These are phyloP conservation scores for Zingel zingel DNA, from an alignment of 2,113 vertebrate genomes.

Conservation along the genomic window DNA sequence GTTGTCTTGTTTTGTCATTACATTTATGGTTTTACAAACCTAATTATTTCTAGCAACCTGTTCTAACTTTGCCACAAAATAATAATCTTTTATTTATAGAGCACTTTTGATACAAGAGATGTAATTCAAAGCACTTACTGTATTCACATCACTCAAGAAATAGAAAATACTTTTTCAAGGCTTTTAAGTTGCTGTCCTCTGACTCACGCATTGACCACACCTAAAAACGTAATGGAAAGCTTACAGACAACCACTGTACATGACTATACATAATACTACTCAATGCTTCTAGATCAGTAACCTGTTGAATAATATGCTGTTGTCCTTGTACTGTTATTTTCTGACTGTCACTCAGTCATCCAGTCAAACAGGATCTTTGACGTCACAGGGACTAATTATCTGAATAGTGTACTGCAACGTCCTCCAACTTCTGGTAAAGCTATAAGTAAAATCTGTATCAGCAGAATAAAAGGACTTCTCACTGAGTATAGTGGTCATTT, in stretches of 20 bases:
- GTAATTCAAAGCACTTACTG: no score
- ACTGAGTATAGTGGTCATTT: not conserved
- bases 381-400: not conserved
- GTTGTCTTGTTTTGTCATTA: slow-evolving; percentile 43
- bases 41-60: not conserved
- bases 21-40: not conserved
- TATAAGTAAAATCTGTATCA: not conserved
- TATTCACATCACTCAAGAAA: not conserved
- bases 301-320: not conserved
- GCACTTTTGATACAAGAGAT: no score
- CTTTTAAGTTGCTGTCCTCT: not conserved
- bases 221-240: not conserved
- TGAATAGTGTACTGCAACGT: not conserved
- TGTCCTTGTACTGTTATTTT: not conserved
- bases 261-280: not conserved
- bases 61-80: not conserved
- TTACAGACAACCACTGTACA: not conserved
- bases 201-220: not conserved
- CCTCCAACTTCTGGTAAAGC: not conserved
- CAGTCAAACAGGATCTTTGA: slow-evolving; percentile 44
- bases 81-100: no score
- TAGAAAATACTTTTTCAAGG: not conserved
- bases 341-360: not conserved
- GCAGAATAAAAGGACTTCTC: not conserved
- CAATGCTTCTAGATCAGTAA: not conserved